phyloP scores from a whole-genome alignment of 2,797 vertebrate genomes.

The Mus caroli region DNA sequence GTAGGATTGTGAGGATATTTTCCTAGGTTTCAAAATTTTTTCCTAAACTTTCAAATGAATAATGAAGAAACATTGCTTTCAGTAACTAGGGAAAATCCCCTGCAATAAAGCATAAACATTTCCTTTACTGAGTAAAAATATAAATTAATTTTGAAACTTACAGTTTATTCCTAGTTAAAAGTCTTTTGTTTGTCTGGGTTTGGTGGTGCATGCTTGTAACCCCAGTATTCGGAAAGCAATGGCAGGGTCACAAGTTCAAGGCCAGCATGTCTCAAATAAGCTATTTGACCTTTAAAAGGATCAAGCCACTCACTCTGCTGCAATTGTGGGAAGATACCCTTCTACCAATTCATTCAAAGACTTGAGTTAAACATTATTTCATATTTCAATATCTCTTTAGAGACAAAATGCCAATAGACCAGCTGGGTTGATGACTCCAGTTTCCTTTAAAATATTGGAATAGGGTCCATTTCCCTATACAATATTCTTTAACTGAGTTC shows the following conservation, averaged over 20 bases:
- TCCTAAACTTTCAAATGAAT: constrained; percentile 54
- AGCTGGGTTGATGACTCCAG: background rate
- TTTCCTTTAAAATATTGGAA: constrained; percentile 19
- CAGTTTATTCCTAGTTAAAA: background rate
- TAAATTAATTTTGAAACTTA: constrained; percentile 37
- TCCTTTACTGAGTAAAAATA: constrained; percentile 40
- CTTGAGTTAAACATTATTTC: background rate
- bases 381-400: background rate
- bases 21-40: constrained; percentile 41
- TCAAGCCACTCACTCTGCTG: background rate
- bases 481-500: constrained; percentile 1
- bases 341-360: background rate
- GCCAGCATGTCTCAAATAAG: background rate
- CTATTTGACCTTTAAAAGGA: constrained; percentile 7
- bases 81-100: background rate
- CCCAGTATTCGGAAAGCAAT: background rate
- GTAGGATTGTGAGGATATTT: background rate
- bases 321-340: background rate
- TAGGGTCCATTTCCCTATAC: background rate
- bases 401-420: background rate
- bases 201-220: background rate
- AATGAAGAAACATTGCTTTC: constrained; percentile 32
- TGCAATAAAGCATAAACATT: background rate
- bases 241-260: background rate
- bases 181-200: background rate